Base-by-base conservation (phyloP, 2,888 invertebrate genomes). In the Orthosia cruda region DNA sequence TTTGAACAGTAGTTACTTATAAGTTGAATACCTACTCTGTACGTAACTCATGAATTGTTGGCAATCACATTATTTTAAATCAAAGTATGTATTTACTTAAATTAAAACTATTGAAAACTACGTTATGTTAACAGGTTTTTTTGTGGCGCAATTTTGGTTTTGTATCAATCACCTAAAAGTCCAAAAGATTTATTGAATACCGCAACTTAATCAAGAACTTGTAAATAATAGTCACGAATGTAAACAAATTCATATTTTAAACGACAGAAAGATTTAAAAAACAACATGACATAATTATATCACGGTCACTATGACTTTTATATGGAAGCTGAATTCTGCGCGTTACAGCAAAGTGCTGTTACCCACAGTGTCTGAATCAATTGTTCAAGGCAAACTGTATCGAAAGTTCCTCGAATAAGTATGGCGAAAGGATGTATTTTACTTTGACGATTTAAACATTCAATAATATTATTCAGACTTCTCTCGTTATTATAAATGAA, bases 291-390 rank as follows among this genome's bases (percentile, higher is more conserved):
- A 52, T n/a, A 18, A 66, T 59, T 23, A 54, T 15, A 13, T 32
- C 18, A 12, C 18, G 18, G 4, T 5, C 9, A 32, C 23, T 47
- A 20, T 20, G 9, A 40, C 0, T 32, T 32, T 15, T 23, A 40
- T 74, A 52, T 49, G 49, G 9, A 76, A 68, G n/a, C 9, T 66
- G 16, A 66, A 59, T 45, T 15, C 18, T n/a, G 49, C 4, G 3
- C 11, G 18, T 40, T 20, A 49, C 23, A 26, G 26, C 26, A 59
- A 75, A 55, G 49, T 59, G 59, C 40, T 59, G 77, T 40, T 52
- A 54, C 18, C 23, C 40, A 49, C 47, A 63, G 18, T 71, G 26
- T 54, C 15, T 40, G 15, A 54, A 59, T 49, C 40, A 62, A 68
- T 58, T 32, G 47, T 32, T 40, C 20, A 15, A 52, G 47, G 70